Evolutionary conservation across 30 jellyfish, hydroid and myxozoan genomes (phyloP).

Genomic region (Mastigias papua): DNA sequence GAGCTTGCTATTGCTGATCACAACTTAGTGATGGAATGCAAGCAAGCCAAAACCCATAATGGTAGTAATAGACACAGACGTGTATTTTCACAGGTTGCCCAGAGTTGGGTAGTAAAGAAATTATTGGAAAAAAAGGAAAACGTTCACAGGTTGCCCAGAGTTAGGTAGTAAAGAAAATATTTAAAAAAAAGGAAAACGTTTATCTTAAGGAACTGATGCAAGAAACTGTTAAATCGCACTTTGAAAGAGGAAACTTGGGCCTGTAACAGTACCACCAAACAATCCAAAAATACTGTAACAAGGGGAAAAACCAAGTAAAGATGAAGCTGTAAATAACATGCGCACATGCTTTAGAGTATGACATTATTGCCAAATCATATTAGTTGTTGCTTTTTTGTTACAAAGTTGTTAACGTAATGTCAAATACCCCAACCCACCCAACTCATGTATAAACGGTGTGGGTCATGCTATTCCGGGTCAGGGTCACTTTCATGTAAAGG

Average conservation of each 20-base stretch:
- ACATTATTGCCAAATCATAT: too few species aligned
- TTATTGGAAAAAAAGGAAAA: too few species aligned
- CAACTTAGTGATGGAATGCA: constrained; percentile 21
- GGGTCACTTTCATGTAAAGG: constrained; percentile 7
- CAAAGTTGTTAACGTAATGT: neutral
- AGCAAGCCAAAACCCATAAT: constrained; percentile 43
- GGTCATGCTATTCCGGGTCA: neutral
- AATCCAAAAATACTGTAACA: constrained; percentile 35
- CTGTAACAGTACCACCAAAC: constrained; percentile 7
- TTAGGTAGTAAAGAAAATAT: too few species aligned
- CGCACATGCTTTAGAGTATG: neutral
- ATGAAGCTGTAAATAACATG: constrained; percentile 9
- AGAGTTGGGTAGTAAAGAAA: constrained; percentile 22
- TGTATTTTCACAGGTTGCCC: constrained; percentile 43
- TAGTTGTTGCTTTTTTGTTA: too few species aligned
- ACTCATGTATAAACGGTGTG: neutral
- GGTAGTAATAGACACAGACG: constrained; percentile 9
- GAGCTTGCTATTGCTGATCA: constrained; percentile 58
- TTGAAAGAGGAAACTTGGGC: neutral
- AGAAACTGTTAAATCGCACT: neutral
- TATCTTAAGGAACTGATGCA: constrained; percentile 7
- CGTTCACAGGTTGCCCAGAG: too few species aligned
- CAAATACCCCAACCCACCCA: neutral
- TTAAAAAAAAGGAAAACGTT: constrained; percentile 1
- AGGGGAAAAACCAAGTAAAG: constrained; percentile 57